These are phyloP conservation scores for Colinus virginianus DNA, from an alignment of 2,113 vertebrate genomes.

Conservation along the genomic window DNA sequence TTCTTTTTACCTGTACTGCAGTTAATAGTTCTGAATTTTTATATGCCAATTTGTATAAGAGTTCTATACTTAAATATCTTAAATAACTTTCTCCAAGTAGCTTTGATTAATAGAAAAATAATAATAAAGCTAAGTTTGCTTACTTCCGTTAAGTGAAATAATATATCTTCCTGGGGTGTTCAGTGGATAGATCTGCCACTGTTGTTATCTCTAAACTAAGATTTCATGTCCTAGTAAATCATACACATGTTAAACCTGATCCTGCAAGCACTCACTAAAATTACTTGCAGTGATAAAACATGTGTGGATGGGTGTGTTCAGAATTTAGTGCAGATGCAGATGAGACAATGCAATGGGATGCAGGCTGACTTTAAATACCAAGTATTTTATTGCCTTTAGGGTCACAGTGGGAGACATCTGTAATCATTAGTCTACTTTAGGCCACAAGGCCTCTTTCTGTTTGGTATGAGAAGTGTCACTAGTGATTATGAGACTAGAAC, in stretches of 20 bases:
- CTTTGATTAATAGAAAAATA: neutral
- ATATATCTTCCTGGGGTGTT: neutral
- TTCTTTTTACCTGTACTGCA: neutral
- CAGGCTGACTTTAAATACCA: neutral
- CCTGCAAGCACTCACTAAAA: neutral
- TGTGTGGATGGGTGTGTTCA: neutral
- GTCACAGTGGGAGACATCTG: neutral
- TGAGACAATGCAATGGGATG: fast-evolving
- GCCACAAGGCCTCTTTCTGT: neutral
- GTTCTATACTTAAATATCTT: neutral
- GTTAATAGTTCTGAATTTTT: neutral
- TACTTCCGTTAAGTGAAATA: neutral
- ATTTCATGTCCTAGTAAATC: neutral
- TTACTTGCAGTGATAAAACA: neutral
- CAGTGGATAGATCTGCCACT: neutral
- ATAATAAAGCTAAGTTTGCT: neutral
- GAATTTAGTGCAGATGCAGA: neutral
- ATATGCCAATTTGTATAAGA: neutral
- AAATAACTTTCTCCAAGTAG: neutral
- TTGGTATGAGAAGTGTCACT: neutral
- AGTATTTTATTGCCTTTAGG: neutral
- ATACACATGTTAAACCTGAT: neutral
- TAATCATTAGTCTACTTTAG: neutral
- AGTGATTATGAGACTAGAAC: neutral
- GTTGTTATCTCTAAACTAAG: neutral